phyloP scores from a whole-genome alignment of 2,888 invertebrate species.

The Neelides folsomi region DNA sequence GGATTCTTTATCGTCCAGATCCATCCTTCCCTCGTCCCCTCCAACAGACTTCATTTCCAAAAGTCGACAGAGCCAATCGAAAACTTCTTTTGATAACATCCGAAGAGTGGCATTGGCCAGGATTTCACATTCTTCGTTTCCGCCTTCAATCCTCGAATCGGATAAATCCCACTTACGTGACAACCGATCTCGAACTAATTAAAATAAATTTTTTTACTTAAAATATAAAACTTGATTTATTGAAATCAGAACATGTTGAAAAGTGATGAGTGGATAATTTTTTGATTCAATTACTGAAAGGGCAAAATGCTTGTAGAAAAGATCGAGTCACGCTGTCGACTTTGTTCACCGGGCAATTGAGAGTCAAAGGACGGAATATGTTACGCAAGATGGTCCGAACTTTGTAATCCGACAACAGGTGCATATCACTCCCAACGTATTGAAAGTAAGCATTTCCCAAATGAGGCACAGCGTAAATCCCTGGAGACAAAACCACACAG shows the following conservation, averaged over 20 bases:
- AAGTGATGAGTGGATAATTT: too few species aligned
- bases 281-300: constrained; percentile 32
- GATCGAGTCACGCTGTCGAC: constrained; percentile 16
- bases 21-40: constrained; percentile 9
- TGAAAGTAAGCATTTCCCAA: constrained; percentile 24
- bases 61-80: constrained; percentile 23
- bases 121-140: constrained; percentile 23
- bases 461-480: constrained; percentile 25
- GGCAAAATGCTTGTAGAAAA: constrained; percentile 26
- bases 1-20: constrained; percentile 14
- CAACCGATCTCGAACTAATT: constrained; percentile 21
- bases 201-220: too few species aligned
- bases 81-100: constrained; percentile 24
- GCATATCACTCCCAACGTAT: constrained; percentile 23
- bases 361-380: constrained; percentile 24
- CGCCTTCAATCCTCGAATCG: constrained; percentile 13
- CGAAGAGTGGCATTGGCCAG: constrained; percentile 26
- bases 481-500: constrained; percentile 15
- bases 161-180: constrained; percentile 21
- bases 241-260: too few species aligned
- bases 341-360: constrained; percentile 19
- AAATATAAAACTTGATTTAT: too few species aligned
- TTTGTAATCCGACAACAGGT: constrained; percentile 23
- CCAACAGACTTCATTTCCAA: constrained; percentile 13
- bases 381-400: constrained; percentile 19